Conservation (phyloP, 2,888 invertebrate species). For the Polylopha cassiicola region DNA sequence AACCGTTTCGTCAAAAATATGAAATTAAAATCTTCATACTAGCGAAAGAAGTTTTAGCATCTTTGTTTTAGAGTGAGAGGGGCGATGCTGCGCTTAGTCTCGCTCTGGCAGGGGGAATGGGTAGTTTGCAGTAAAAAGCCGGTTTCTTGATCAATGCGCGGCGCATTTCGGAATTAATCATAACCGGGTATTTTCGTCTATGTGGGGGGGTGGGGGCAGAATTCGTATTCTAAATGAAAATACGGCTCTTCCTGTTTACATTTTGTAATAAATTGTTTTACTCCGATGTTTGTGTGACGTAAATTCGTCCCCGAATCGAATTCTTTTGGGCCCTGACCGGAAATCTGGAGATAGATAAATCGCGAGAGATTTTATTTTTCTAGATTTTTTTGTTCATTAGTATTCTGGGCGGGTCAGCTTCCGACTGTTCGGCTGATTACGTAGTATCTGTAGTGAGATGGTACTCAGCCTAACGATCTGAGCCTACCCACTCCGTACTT, state of each 20-base stretch:
- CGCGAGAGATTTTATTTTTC: too few relatives aligned
- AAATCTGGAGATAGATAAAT: too few relatives aligned
- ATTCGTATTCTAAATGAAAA: constrained; percentile 77
- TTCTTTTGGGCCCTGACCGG: too few relatives aligned
- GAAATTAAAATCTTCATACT: constrained; percentile 78
- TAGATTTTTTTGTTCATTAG: too few relatives aligned
- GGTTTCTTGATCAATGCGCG: constrained; percentile 76
- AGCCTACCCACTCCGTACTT: too few relatives aligned
- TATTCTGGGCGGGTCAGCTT: too few relatives aligned
- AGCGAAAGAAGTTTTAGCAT: constrained; percentile 78
- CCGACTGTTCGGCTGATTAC: too few relatives aligned
- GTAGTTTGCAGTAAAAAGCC: constrained; percentile 77
- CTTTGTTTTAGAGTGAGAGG: constrained; percentile 77
- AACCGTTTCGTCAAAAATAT: constrained; percentile 77
- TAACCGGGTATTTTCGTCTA: constrained; percentile 77
- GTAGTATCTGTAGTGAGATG: too few relatives aligned
- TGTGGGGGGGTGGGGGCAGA: constrained; percentile 49
- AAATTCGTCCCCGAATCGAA: constrained; percentile 33
- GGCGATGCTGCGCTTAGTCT: constrained; percentile 70
- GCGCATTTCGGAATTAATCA: constrained; percentile 77
- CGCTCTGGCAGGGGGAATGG: constrained; percentile 59
- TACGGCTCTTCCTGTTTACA: constrained; percentile 76
- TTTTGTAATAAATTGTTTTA: constrained; percentile 77
- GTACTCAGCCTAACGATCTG: too few relatives aligned
- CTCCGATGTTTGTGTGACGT: constrained; percentile 61